Evolutionary conservation across 1,140 invertebrate genomes (phyloP).

Genomic region (Ceratina australensis): DNA sequence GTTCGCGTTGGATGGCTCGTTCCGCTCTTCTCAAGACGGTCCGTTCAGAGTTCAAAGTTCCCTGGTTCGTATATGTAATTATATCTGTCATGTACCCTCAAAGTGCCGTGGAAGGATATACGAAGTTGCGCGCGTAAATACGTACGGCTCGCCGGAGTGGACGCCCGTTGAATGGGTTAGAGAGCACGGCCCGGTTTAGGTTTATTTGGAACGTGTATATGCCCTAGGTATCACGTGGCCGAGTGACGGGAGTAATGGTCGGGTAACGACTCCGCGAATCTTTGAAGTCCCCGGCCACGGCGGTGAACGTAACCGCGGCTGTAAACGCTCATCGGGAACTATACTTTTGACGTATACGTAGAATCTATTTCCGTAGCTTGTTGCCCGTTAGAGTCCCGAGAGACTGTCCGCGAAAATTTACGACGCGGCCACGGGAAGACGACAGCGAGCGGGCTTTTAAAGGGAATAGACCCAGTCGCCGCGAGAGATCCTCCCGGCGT

Average conservation of each 20-base stretch:
- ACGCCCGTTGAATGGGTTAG: not conserved
- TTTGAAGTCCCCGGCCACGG: not conserved
- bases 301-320: not conserved
- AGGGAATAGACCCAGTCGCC: constrained; percentile 16
- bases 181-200: constrained; percentile 24
- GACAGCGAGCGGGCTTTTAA: not conserved
- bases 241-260: constrained; percentile 26
- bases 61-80: constrained; percentile 55
- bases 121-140: not conserved
- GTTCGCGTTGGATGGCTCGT: constrained; percentile 41
- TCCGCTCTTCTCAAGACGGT: constrained; percentile 27
- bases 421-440: not conserved
- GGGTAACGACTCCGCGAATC: constrained; percentile 8
- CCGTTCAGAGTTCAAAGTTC: constrained; percentile 24
- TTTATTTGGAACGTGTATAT: constrained; percentile 23
- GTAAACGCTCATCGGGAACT: constrained; percentile 5
- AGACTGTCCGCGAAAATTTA: constrained; percentile 7
- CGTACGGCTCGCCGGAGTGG: not conserved
- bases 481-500: not conserved
- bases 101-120: constrained; percentile 18
- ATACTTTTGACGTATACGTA: not conserved
- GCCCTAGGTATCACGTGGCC: constrained; percentile 28
- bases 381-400: not conserved
- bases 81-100: constrained; percentile 42
- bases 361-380: constrained; percentile 7